Percentiles rank a stretch among this genome's conserved stretches.
Conservation (phyloP, 2,888 invertebrate species). For the Acrobasis suavella region DNA sequence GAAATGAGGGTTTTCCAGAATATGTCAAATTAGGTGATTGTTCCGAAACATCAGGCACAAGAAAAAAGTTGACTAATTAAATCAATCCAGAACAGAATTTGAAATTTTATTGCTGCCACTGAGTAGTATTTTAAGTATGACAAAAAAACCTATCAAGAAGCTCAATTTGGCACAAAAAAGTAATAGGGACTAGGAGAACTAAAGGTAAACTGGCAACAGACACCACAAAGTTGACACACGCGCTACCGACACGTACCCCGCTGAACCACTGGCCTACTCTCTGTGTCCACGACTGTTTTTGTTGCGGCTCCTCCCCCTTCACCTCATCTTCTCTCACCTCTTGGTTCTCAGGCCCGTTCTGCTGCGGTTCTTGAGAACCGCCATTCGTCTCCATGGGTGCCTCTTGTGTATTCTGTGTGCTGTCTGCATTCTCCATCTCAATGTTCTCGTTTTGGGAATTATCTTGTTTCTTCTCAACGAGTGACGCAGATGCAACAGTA, state of each 20-base stretch:
- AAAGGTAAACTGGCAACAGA: conserved; percentile 59
- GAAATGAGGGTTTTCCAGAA: neutral
- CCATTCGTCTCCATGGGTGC: conserved; percentile 79
- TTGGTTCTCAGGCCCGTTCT: conserved; percentile 72
- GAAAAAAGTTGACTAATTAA: too few relatives aligned
- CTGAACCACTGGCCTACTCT: conserved; percentile 87
- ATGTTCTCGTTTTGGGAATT: conserved; percentile 64
- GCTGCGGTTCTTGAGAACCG: conserved; percentile 65
- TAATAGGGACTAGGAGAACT: too few relatives aligned
- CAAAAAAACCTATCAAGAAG: neutral
- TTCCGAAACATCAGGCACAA: too few relatives aligned
- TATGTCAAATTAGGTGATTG: too few relatives aligned
- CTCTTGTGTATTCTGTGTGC: conserved; percentile 64
- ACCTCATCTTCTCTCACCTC: conserved; percentile 77
- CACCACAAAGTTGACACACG: conserved; percentile 64
- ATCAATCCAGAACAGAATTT: too few relatives aligned
- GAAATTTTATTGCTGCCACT: too few relatives aligned
- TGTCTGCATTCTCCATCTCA: conserved; percentile 74
- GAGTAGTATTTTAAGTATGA: too few relatives aligned
- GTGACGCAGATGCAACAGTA: conserved; percentile 91
- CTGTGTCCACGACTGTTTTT: conserved; percentile 86
- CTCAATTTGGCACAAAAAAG: conserved; percentile 23
- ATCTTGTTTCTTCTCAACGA: conserved; percentile 88
- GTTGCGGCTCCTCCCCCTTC: conserved; percentile 66
- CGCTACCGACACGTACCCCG: conserved; percentile 85